Conservation (phyloP, 1,140 invertebrate species). For the Procambarus clarkii region DNA sequence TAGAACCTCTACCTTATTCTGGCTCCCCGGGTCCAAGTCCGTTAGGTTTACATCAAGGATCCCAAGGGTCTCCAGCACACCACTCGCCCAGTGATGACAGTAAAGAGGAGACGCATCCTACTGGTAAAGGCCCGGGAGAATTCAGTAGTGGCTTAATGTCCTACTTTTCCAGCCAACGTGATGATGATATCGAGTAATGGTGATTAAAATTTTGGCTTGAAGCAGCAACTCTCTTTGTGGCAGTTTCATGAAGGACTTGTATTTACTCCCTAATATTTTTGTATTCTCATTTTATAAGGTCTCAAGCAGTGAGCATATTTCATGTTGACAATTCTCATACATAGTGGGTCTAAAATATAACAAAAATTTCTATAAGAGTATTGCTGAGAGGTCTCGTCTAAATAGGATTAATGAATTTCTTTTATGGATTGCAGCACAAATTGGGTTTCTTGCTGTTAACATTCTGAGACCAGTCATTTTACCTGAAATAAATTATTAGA, state of each 20-base stretch:
- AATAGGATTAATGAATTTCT: conserved; percentile 33
- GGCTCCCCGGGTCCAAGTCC: conserved; percentile 63
- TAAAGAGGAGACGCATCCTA: conserved; percentile 44
- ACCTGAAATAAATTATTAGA: conserved; percentile 66
- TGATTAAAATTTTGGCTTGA: conserved; percentile 25
- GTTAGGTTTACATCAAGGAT: conserved; percentile 42
- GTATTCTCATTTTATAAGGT: conserved; percentile 71
- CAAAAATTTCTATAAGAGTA: conserved; percentile 17
- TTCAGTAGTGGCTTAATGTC: conserved; percentile 84
- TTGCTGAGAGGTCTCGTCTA: conserved; percentile 37
- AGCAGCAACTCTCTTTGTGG: conserved; percentile 47
- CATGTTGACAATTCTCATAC: conserved; percentile 54
- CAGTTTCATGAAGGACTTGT: conserved; percentile 61
- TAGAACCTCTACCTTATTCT: conserved; percentile 70
- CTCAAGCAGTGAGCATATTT: conserved; percentile 51
- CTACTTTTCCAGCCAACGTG: conserved; percentile 89
- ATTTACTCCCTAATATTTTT: conserved; percentile 70
- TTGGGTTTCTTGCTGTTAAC: conserved; percentile 47
- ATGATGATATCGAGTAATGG: conserved; percentile 81
- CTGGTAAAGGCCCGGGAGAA: conserved; percentile 65
- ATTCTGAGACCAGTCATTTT: conserved; percentile 58
- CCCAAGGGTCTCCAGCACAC: conserved; percentile 59
- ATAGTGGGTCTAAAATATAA: conserved; percentile 37
- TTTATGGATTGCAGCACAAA: conserved; percentile 66
- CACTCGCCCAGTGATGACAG: conserved; percentile 54